phyloP scores from a whole-genome alignment of 2,113 vertebrate genomes.

The Anas platyrhynchos region DNA sequence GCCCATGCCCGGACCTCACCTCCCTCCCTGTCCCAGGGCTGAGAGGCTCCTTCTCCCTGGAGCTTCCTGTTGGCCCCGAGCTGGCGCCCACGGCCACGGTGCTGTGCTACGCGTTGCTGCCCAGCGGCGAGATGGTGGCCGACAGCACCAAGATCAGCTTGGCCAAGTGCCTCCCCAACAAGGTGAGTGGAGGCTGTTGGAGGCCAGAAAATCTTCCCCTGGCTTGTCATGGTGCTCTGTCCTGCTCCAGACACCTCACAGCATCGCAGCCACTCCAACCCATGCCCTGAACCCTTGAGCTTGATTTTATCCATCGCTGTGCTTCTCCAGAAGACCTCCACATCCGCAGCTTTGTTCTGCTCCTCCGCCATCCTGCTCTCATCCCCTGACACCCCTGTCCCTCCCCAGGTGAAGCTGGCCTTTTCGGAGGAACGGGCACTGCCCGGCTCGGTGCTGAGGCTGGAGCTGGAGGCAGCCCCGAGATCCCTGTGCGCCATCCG shows the following conservation, averaged over 20 bases:
- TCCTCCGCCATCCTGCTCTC: not conserved
- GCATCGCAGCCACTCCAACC: fast-evolving
- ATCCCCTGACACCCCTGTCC: not conserved
- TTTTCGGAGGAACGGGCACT: constrained; percentile 78
- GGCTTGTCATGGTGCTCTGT: not conserved
- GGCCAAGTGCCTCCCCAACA: constrained; percentile 5
- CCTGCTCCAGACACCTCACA: fast-evolving
- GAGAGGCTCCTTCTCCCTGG: not conserved
- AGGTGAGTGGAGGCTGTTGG: not conserved
- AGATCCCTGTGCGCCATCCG: constrained; percentile 83
- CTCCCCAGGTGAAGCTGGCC: constrained; percentile 70
- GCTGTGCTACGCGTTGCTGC: constrained; percentile 8
- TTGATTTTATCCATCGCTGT: not conserved
- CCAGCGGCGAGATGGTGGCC: not conserved
- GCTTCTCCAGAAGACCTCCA: not conserved
- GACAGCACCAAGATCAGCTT: not conserved
- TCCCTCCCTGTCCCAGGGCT: not conserved
- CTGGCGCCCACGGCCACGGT: not conserved
- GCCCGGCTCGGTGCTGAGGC: constrained; percentile 73
- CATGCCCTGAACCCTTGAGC: not conserved
- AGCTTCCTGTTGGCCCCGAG: not conserved
- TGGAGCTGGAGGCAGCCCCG: constrained; percentile 75
- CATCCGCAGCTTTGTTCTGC: fast-evolving
- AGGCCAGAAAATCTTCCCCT: fast-evolving
- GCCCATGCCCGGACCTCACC: not conserved